Percentiles rank a stretch among this genome's conserved stretches.
phyloP scores from a whole-genome alignment of 2,113 vertebrate species.

The Saimiri boliviensis region DNA sequence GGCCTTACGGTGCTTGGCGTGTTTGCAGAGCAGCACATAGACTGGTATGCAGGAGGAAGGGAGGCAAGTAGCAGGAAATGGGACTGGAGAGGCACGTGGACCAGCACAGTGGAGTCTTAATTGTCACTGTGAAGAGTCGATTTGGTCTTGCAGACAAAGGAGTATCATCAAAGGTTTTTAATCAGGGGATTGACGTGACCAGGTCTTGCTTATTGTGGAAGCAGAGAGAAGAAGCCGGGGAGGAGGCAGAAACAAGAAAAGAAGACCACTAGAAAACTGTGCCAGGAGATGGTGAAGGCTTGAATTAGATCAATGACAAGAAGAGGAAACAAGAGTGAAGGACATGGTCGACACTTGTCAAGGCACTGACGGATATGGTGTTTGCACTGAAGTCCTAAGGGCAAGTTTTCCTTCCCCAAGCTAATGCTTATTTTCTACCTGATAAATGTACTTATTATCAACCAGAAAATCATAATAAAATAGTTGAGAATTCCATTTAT shows the following conservation, averaged over 20 bases:
- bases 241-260: neutral
- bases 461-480: neutral
- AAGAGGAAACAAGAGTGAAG: neutral
- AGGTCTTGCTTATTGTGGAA: neutral
- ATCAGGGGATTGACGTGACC: neutral
- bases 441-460: neutral
- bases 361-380: neutral
- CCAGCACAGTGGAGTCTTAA: neutral
- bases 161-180: neutral
- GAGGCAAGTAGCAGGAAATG: neutral
- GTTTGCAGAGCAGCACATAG: neutral
- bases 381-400: neutral
- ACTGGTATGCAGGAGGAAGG: rapidly evolving
- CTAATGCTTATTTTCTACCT: neutral
- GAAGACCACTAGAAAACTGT: neutral
- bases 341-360: neutral
- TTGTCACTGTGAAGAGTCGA: neutral
- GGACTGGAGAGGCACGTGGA: neutral
- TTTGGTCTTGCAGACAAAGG: neutral
- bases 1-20: neutral
- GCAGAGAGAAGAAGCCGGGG: neutral
- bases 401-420: neutral
- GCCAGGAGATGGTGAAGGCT: neutral
- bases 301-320: neutral
- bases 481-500: neutral